A percentile compares a stretch with the other conserved stretches of the same genome.
Conservation (phyloP, 2,888 invertebrate species). For the Stegophylla sp. region DNA sequence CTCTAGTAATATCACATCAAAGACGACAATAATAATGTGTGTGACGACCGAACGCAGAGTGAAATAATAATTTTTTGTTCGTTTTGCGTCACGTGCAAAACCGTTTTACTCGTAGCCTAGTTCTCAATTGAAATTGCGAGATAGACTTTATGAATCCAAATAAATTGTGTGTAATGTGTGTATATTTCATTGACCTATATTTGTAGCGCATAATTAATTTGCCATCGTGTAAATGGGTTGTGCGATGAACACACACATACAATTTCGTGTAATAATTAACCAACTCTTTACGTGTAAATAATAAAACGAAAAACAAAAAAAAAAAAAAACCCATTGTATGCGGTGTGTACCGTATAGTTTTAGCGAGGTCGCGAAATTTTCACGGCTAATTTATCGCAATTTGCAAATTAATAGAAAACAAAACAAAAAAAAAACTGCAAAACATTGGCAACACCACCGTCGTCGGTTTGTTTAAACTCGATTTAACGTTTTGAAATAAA, state of each 20-base stretch:
- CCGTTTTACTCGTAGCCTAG: not conserved
- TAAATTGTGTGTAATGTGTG: slow-evolving; percentile 3
- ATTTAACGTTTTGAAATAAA: slow-evolving; percentile 35
- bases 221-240: not conserved
- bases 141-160: slow-evolving; percentile 9
- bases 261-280: not conserved
- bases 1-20: too few relatives aligned
- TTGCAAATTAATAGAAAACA: slow-evolving; percentile 11
- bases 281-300: slow-evolving; percentile 2
- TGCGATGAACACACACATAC: too few relatives aligned
- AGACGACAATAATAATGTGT: too few relatives aligned
- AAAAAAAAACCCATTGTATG: not conserved
- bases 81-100: not conserved
- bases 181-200: slow-evolving; percentile 46
- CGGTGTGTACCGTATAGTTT: not conserved
- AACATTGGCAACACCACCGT: not conserved
- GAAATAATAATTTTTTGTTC: not conserved
- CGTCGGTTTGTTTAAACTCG: slow-evolving; percentile 10
- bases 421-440: slow-evolving; percentile 6
- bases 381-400: slow-evolving; percentile 1
- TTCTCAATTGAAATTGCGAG: slow-evolving; percentile 17
- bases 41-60: too few relatives aligned
- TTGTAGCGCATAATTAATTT: slow-evolving; percentile 29
- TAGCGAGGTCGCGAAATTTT: slow-evolving; percentile 1
- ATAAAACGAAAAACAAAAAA: slow-evolving; percentile 16